phyloP scores from a whole-genome alignment of 2,888 invertebrate species.

The Meloe dianella region DNA sequence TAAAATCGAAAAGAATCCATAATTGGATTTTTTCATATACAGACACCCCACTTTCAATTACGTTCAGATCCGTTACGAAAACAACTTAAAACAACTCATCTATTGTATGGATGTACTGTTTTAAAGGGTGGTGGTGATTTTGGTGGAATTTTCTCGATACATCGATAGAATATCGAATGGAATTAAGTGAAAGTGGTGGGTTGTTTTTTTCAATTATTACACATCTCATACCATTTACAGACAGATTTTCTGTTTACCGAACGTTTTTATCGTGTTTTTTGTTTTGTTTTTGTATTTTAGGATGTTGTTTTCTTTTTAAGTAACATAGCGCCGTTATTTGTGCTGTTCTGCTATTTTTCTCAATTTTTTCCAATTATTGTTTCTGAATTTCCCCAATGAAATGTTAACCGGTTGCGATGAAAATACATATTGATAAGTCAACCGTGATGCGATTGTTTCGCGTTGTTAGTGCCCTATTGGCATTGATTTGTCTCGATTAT shows the following conservation, averaged over 20 bases:
- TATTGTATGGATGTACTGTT: constrained; percentile 41
- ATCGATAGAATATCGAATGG: constrained; percentile 30
- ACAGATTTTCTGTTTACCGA: constrained; percentile 30
- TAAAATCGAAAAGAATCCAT: constrained; percentile 46
- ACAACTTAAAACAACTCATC: constrained; percentile 50
- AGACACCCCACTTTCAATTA: constrained; percentile 50
- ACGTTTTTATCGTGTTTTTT: too few relatives aligned
- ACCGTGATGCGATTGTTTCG: constrained; percentile 45
- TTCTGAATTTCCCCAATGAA: constrained; percentile 8
- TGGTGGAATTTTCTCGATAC: constrained; percentile 39
- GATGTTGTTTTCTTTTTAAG: neutral
- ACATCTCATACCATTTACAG: neutral
- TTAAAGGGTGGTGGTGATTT: constrained; percentile 22
- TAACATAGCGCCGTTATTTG: neutral
- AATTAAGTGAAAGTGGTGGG: constrained; percentile 42
- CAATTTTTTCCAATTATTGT: neutral
- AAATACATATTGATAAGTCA: constrained; percentile 40
- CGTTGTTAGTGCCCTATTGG: constrained; percentile 49
- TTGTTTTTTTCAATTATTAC: constrained; percentile 20
- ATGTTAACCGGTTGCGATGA: constrained; percentile 30
- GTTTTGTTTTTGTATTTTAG: constrained; percentile 31
- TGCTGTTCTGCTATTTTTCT: neutral
- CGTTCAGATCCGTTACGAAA: constrained; percentile 46
- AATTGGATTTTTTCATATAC: constrained; percentile 53
- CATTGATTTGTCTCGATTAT: constrained; percentile 47